These are phyloP conservation scores for Achatina immaculata DNA, from an alignment of 1,140 invertebrate genomes.

Conservation along the genomic window DNA sequence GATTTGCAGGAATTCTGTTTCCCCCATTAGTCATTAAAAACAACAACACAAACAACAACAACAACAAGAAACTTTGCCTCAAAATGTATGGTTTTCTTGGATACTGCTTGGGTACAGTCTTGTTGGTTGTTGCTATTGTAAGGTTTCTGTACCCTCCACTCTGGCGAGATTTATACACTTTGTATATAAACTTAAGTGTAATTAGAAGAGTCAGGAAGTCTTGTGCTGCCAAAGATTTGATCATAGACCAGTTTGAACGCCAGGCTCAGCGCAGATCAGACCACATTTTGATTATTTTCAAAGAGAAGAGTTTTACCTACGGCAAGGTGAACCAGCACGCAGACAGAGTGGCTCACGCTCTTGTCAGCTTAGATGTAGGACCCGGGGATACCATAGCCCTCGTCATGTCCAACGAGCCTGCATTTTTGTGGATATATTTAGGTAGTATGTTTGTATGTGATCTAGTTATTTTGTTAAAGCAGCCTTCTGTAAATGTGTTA, in stretches of 20 bases:
- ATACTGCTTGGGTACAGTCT: not conserved
- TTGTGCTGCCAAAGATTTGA: not conserved
- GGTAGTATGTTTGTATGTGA: too few species aligned
- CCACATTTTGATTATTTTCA: conserved; percentile 57
- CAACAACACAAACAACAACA: too few species aligned
- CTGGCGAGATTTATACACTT: conserved; percentile 21
- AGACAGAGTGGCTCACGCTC: conserved; percentile 57
- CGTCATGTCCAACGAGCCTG: conserved; percentile 59
- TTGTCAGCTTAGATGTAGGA: conserved; percentile 45
- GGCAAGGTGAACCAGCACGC: conserved; percentile 57
- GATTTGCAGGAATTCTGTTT: too few species aligned
- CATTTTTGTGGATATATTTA: conserved; percentile 63
- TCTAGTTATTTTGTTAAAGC: too few species aligned
- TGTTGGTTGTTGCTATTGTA: not conserved
- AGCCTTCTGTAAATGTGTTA: too few species aligned
- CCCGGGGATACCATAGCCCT: conserved; percentile 57
- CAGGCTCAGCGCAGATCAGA: conserved; percentile 44
- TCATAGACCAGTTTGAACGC: conserved; percentile 60
- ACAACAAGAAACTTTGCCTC: too few species aligned
- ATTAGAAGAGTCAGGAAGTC: not conserved
- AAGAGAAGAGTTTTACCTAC: conserved; percentile 55
- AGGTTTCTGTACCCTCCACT: not conserved
- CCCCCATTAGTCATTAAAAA: too few species aligned
- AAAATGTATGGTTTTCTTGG: not conserved
- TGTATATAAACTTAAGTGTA: not conserved